phyloP scores from a whole-genome alignment of 1,140 invertebrate genomes.

The Halictus rubicundus region DNA sequence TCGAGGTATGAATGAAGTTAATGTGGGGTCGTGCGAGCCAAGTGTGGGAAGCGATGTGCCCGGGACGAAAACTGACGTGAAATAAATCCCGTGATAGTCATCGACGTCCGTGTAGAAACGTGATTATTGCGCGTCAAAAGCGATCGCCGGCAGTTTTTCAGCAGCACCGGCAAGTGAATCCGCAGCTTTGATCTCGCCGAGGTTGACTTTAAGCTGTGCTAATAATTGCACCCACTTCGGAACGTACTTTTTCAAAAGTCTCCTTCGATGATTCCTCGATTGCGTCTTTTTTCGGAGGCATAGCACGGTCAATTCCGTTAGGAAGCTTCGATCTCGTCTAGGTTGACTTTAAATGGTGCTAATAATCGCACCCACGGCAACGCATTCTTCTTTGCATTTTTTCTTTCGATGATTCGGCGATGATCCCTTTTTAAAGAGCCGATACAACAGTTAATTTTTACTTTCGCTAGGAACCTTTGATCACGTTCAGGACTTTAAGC shows the following conservation, averaged over 20 bases:
- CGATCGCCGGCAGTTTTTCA: not conserved
- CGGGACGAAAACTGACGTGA: constrained; percentile 47
- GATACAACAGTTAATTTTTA: too few species aligned
- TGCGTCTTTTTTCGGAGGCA: too few species aligned
- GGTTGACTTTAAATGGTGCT: too few species aligned
- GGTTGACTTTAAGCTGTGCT: not conserved
- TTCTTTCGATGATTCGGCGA: too few species aligned
- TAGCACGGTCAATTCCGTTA: too few species aligned
- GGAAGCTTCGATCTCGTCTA: too few species aligned
- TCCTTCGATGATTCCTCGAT: not conserved
- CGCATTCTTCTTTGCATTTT: too few species aligned
- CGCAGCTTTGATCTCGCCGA: not conserved
- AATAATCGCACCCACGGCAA: too few species aligned
- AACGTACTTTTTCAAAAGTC: not conserved
- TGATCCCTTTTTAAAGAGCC: too few species aligned
- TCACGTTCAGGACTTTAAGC: too few species aligned
- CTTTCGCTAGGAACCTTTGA: too few species aligned
- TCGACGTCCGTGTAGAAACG: constrained; percentile 7
- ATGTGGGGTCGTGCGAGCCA: constrained; percentile 68
- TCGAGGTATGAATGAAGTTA: constrained; percentile 63
- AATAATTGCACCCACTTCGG: not conserved
- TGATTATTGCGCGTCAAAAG: constrained; percentile 4
- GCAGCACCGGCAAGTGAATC: not conserved
- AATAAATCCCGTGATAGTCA: constrained; percentile 32
- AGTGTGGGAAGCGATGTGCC: constrained; percentile 63